Conservation (phyloP, 2,888 invertebrate genomes). For the Drosophila paranaensis region DNA sequence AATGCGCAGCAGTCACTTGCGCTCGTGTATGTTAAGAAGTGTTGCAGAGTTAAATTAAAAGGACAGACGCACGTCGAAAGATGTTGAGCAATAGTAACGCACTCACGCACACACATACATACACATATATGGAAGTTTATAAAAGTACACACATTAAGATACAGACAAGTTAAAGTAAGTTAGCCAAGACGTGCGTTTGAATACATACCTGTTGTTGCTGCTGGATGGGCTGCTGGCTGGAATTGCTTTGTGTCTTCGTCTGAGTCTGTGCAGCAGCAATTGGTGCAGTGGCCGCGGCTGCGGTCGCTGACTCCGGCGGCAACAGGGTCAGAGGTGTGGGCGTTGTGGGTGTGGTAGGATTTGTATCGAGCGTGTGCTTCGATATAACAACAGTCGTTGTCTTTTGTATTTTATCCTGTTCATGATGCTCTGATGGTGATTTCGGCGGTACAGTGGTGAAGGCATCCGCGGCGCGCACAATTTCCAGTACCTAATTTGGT, state of each 20-base stretch:
- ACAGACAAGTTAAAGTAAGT: constrained; percentile 41
- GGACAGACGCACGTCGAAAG: constrained; percentile 44
- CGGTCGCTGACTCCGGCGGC: constrained; percentile 47
- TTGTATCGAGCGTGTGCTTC: constrained; percentile 92
- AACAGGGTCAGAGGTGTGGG: constrained; percentile 63
- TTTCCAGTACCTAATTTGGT: constrained; percentile 90
- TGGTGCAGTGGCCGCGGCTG: constrained; percentile 39
- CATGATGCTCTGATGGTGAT: constrained; percentile 89
- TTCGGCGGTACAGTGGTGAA: constrained; percentile 87
- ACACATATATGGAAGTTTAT: constrained; percentile 24
- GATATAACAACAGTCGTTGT: constrained; percentile 97
- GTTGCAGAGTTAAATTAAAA: constrained; percentile 46
- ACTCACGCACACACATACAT: constrained; percentile 5
- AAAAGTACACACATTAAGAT: constrained; percentile 24
- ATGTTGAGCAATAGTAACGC: constrained; percentile 33
- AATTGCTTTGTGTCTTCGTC: constrained; percentile 43
- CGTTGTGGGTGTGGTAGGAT: constrained; percentile 80
- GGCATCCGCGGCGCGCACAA: constrained; percentile 91
- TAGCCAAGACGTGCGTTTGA: constrained; percentile 58
- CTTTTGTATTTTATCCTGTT: constrained; percentile 88
- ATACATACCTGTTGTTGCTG: constrained; percentile 77
- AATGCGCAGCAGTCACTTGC: constrained; percentile 38
- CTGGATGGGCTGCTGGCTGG: constrained; percentile 25
- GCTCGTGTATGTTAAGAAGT: constrained; percentile 35
- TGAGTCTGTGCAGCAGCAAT: constrained; percentile 50